Conservation (phyloP, 2,888 invertebrate genomes). For the Cheilosia impressa region DNA sequence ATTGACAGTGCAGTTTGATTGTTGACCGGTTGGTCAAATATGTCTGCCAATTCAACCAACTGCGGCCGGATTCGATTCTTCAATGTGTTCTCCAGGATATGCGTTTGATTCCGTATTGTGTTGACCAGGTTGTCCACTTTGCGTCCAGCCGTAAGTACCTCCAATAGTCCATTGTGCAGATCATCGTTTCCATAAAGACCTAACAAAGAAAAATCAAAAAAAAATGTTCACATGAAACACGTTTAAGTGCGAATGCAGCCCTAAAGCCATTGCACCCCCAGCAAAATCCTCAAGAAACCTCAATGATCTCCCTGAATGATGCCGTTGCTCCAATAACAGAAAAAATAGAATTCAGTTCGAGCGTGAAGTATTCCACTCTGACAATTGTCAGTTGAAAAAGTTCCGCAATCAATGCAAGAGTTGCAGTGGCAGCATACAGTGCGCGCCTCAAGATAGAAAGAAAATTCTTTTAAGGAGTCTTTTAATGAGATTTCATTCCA, state of each 20-base stretch:
- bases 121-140: slow-evolving; percentile 92
- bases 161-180: slow-evolving; percentile 94
- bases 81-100: slow-evolving; percentile 90
- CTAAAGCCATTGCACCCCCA: slow-evolving; percentile 8
- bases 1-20: slow-evolving; percentile 91
- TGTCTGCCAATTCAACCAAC: slow-evolving; percentile 89
- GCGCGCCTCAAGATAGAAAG: slow-evolving; percentile 29
- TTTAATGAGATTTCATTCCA: slow-evolving; percentile 56
- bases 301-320: slow-evolving; percentile 29
- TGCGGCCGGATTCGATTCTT: slow-evolving; percentile 89
- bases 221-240: not conserved
- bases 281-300: slow-evolving; percentile 5
- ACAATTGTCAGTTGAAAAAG: slow-evolving; percentile 29
- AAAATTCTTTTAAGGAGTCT: slow-evolving; percentile 8
- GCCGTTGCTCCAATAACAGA: slow-evolving; percentile 33
- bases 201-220: slow-evolving; percentile 52
- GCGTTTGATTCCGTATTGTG: slow-evolving; percentile 92
- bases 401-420: slow-evolving; percentile 36
- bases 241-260: not conserved
- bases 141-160: slow-evolving; percentile 91
- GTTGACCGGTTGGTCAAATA: slow-evolving; percentile 90
- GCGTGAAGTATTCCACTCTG: slow-evolving; percentile 28
- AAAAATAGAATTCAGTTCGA: slow-evolving; percentile 14
- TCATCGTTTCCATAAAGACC: slow-evolving; percentile 97
- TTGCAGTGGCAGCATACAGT: slow-evolving; percentile 19